Evolutionary conservation across 2,888 invertebrate genomes (phyloP), one percentile per base, ranked within the genome.

Genomic region (Nymphalis c-album): DNA sequence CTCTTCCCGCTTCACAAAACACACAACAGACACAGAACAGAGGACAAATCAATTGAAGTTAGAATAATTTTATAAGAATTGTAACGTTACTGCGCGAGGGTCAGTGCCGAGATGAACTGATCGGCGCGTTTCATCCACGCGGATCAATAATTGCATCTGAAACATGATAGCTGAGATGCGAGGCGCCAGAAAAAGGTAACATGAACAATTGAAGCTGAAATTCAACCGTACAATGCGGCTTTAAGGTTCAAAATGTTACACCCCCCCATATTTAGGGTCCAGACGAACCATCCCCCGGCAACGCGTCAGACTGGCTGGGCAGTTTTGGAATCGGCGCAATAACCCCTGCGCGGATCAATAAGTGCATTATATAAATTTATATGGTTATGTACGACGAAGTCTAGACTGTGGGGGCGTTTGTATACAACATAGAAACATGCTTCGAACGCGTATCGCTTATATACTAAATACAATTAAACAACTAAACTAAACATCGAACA

Each of bases 111-210:
- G 51, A 46, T n/a, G 48, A 51, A 60, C 53, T 67, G 68, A 65
- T 67, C 63, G 69, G 71, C 73, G 73, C 73, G 71, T 64, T 71
- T 63, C 46, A 63, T 57, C 53, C 63, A 70, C 73, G 72, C 72
- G 69, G 73, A 69, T 73, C 73, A 66, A 73, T 73, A 72, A 71
- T 69, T 73, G 72, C 70, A 73, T 69, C 70, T 55, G 64, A 63
- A 59, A 69, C 60, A 20, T 63, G 55, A 70, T 48, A 67, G 46
- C 48, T 20, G 17, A 46, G 55, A 64, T 31, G 47, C 57, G 22
- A 8, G 22, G 50, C 59, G 48, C 40, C 55, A 55, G 60, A 31
- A 13, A 53, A 70, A 58, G 40, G 48, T 61, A 16, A 58, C 50
- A 62, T 66, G 40, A 26, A 40, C 26, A 40, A 6, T 57, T 7